Conservation (phyloP, 2,888 invertebrate genomes). For the Myopa tessellatipennis region DNA sequence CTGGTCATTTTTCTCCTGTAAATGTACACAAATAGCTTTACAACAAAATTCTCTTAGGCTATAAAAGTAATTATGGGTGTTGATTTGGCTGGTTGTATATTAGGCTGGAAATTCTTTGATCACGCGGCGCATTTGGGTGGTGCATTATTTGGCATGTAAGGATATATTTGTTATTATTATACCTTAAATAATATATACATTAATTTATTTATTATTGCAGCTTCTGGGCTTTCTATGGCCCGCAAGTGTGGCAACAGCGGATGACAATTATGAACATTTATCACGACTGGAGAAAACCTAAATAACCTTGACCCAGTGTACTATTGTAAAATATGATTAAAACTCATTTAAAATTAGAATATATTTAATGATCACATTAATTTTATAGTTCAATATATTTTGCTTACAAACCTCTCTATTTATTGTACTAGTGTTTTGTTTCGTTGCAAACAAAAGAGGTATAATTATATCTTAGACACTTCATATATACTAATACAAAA, state of each 20-base stretch:
- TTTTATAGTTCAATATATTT: conserved; percentile 7
- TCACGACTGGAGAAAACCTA: conserved; percentile 62
- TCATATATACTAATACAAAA: background rate
- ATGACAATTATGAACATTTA: conserved; percentile 59
- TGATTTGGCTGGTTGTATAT: conserved; percentile 84
- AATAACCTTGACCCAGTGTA: conserved; percentile 48
- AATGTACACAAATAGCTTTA: background rate
- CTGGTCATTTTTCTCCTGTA: background rate
- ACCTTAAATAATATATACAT: background rate
- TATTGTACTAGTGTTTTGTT: background rate
- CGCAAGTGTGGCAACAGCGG: conserved; percentile 62
- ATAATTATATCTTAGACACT: background rate
- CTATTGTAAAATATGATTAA: background rate
- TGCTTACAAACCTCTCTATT: background rate
- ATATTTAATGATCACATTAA: conserved; percentile 4
- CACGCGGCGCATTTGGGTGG: conserved; percentile 99
- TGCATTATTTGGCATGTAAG: conserved; percentile 87
- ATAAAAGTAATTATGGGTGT: conserved; percentile 87
- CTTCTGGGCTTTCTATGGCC: conserved; percentile 63
- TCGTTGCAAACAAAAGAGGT: background rate
- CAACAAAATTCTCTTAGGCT: conserved; percentile 72
- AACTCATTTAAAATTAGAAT: conserved; percentile 21
- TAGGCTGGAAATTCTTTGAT: conserved; percentile 94
- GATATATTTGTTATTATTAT: conserved; percentile 4
- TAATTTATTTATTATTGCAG: conserved; percentile 46